Evolutionary conservation across 2,888 invertebrate genomes (phyloP).

Genomic region (Epinotia demarniana): DNA sequence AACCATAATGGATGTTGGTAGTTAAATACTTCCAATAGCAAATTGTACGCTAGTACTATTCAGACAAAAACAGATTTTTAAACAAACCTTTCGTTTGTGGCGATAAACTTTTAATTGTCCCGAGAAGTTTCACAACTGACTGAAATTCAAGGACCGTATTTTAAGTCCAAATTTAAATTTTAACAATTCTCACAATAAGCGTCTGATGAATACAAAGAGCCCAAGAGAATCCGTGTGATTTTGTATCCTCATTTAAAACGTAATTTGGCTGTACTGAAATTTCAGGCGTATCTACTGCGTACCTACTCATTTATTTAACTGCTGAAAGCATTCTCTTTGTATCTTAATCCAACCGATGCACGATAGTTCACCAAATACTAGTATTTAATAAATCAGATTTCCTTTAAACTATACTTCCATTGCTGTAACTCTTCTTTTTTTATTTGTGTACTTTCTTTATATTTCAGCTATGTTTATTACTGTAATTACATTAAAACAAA

Average conservation of each 20-base stretch:
- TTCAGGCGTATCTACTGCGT: conserved; percentile 18
- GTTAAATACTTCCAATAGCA: no score
- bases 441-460: no score
- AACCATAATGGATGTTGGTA: no score
- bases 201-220: conserved; percentile 34
- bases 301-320: background rate
- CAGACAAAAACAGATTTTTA: no score
- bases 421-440: no score
- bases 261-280: conserved; percentile 40
- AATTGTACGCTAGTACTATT: no score
- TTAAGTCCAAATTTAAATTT: conserved; percentile 21
- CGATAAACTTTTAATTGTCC: no score
- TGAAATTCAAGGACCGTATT: background rate
- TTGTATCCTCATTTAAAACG: conserved; percentile 33
- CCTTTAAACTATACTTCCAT: no score
- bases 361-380: background rate
- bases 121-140: background rate
- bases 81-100: no score
- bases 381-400: no score
- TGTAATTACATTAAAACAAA: no score
- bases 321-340: background rate
- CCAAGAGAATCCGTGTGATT: conserved; percentile 41
- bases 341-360: background rate
- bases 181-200: conserved; percentile 20
- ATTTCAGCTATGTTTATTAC: no score